phyloP scores from a whole-genome alignment of 2,797 vertebrate species.

The Morelia viridis region DNA sequence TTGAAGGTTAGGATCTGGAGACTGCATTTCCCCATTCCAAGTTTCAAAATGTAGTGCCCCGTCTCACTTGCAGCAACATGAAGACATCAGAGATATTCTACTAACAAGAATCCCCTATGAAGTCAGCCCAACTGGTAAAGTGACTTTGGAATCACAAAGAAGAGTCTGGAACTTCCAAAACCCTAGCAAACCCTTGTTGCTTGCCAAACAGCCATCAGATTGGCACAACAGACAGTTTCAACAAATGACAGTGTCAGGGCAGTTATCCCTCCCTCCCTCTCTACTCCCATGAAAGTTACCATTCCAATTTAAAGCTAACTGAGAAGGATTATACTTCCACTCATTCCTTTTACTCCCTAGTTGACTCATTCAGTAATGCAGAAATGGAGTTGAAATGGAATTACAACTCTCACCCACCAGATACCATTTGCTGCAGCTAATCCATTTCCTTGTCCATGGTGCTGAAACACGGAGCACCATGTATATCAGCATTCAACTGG shows the following conservation, averaged over 20 bases:
- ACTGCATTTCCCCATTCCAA: not conserved
- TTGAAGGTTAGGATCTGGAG: constrained; percentile 3
- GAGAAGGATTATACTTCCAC: not conserved
- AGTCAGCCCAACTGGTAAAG: not conserved
- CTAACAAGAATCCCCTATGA: not conserved
- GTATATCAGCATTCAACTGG: constrained; percentile 72
- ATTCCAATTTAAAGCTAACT: constrained; percentile 15
- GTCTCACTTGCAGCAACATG: not conserved
- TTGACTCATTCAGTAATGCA: not conserved
- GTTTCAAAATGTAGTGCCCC: not conserved
- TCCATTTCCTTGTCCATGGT: constrained; percentile 35
- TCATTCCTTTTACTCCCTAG: constrained; percentile 15
- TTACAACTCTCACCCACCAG: not conserved
- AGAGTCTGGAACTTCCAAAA: constrained; percentile 37
- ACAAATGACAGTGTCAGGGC: constrained; percentile 49
- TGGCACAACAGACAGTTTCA: not conserved
- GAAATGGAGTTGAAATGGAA: not conserved
- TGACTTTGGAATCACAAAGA: constrained; percentile 30
- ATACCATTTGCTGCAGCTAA: constrained; percentile 10
- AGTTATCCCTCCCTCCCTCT: not conserved
- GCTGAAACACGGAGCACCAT: constrained; percentile 52
- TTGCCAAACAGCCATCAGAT: constrained; percentile 41
- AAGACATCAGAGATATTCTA: not conserved
- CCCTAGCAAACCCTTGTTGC: constrained; percentile 52
- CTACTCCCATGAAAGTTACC: constrained; percentile 43